Base-by-base conservation (phyloP, 1,140 invertebrate species). In the Uloborus diversus region DNA sequence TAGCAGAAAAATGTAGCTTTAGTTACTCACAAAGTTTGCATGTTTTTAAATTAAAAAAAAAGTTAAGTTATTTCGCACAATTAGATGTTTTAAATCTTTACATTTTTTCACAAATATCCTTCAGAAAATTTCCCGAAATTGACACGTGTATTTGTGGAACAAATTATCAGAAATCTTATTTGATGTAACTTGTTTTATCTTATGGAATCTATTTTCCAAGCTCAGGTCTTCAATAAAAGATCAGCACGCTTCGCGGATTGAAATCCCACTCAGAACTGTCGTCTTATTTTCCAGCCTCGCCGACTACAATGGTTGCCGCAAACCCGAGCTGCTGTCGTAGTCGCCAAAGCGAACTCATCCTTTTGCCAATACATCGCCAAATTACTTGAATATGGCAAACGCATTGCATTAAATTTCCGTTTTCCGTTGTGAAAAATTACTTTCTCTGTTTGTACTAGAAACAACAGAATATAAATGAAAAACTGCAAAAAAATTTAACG, bases 241-340 rank as follows among this genome's bases (percentile, higher is more conserved):
- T 37, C 25, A 20, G 42, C 68, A 71, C 59, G 68, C 68, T 42
- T 30, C 33, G 14, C 51, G 13, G 11, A 20, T n/a, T 20, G 27
- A 49, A 27, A 25, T n/a, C 27, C 17, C 49, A 28, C 53, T 49
- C 57, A 37, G 47, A 57, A 73, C 70, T 73, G 57, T 42, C 57
- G 70, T 62, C 57, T 62, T 62, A 62, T 47, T 73, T 49, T 37
- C 57, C 57, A 73, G 70, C 61, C 70, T 51, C 3, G 70, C 70
- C 70, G 70, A 62, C 70, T 73, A 62, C 70, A 23, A 62, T 73
- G 70, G 70, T 62, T 61, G 27, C 70, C 70, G 13, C 47, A 33
- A 33, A 17, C 57, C 17, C 3, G 25, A 56, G 33, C 49, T 20
- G 9, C n/a, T 28, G 20, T 2, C 17, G 3, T 25, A 2, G 51